Base-by-base conservation (phyloP, 2,797 vertebrate genomes). In the Graptemys geographica region DNA sequence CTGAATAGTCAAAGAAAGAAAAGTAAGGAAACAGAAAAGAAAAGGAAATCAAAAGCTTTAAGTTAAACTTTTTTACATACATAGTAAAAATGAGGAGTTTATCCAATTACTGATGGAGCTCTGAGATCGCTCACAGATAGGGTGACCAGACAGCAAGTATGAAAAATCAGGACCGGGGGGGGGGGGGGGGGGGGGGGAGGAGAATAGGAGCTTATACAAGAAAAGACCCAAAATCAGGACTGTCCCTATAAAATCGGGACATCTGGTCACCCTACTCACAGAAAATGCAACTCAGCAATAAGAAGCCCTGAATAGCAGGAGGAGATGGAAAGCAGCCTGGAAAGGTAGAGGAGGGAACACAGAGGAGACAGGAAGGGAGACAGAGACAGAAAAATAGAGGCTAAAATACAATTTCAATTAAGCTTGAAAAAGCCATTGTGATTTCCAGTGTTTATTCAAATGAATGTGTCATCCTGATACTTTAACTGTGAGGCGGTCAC, bases 311-410 rank as follows among this genome's bases (percentile, higher is more conserved):
- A 97, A 79, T 31, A 78, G 74, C 7, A 31, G 27, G 74, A 78
- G 96, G 81, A 97, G 95, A 97, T 92, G 93, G 93, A 89, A 97
- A 96, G 94, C 89, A 96, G 76, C 96, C 90, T 95, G 89, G 92
- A 96, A 92, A 97, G 91, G 92, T 84, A 97, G 92, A 96, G 76
- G 83, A 33, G 47, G 74, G 69, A 87, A 91, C 69, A 81, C 2
- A 41, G 49, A 5, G 25, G 80, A 90, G 44, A 55, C 11, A 82
- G 56, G 90, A 79, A 90, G 31, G 81, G 19, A 90, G 79, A 95
- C 55, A 25, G 19, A 90, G 79, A 95, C 55, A 25, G 33, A 72
- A 93, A 93, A 33, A 78, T 18, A 86, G 9, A 82, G 84, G 55
- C 13, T 78, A 41, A 94, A 92, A 53, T 74, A 56, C 13, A 83